Evolutionary conservation across 2,888 invertebrate genomes (phyloP).

Genomic region (Chelonus formosanus): DNA sequence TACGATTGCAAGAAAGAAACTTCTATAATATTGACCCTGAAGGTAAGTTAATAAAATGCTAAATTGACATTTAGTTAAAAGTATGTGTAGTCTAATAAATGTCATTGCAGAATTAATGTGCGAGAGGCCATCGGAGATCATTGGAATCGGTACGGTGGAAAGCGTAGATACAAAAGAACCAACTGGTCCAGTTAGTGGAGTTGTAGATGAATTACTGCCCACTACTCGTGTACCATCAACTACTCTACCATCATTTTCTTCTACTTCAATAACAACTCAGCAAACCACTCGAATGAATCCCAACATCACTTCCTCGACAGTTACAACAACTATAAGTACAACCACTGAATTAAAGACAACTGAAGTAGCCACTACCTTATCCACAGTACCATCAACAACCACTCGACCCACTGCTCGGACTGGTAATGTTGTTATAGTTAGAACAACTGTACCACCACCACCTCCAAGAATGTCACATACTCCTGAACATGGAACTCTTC

Average conservation of each 20-base stretch:
- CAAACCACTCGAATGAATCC: constrained; percentile 48
- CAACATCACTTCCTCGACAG: constrained; percentile 50
- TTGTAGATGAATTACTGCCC: constrained; percentile 62
- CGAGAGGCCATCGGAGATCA: constrained; percentile 63
- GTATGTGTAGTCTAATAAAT: background rate
- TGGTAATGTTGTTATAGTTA: constrained; percentile 58
- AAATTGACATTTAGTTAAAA: background rate
- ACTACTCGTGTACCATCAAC: constrained; percentile 48
- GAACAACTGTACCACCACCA: constrained; percentile 53
- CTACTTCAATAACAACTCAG: constrained; percentile 31
- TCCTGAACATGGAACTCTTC: constrained; percentile 46
- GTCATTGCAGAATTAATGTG: constrained; percentile 61
- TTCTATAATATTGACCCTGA: constrained; percentile 88
- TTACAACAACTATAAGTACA: constrained; percentile 37
- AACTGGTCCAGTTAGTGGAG: constrained; percentile 53
- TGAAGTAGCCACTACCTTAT: constrained; percentile 59
- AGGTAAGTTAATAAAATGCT: constrained; percentile 62
- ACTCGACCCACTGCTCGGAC: constrained; percentile 52
- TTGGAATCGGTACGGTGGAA: constrained; percentile 70
- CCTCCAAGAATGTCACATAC: constrained; percentile 43
- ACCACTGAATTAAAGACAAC: constrained; percentile 45
- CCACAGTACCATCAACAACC: constrained; percentile 44
- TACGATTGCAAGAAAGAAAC: constrained; percentile 79
- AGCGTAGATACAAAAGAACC: constrained; percentile 65
- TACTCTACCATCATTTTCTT: constrained; percentile 50